phyloP scores from a whole-genome alignment of 1,140 invertebrate genomes.

The Notospermus geniculatus region DNA sequence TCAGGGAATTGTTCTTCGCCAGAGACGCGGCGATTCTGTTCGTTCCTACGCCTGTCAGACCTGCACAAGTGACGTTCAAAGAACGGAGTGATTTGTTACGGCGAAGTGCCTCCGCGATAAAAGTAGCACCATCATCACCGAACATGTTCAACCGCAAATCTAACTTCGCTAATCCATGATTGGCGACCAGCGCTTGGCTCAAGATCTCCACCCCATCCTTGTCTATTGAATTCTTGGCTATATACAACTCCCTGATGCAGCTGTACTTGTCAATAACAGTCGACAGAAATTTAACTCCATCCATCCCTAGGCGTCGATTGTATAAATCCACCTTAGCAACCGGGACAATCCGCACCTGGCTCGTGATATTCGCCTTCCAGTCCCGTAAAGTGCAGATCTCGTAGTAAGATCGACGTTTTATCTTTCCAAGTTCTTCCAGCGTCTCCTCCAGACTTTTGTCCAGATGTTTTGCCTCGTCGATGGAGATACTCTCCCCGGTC shows the following conservation, averaged over 20 bases:
- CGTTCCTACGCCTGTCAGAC: conserved; percentile 9
- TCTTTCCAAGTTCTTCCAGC: background rate
- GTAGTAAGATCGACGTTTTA: conserved; percentile 4
- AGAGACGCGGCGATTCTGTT: conserved; percentile 11
- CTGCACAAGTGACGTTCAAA: conserved; percentile 46
- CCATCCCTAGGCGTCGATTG: background rate
- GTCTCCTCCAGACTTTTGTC: background rate
- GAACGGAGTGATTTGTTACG: conserved; percentile 35
- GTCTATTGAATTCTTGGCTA: conserved; percentile 17
- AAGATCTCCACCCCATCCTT: background rate
- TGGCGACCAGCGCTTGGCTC: conserved; percentile 5
- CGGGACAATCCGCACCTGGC: background rate
- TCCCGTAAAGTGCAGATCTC: background rate
- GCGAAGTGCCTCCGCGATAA: conserved; percentile 33
- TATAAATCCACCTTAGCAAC: conserved; percentile 1
- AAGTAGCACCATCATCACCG: conserved; percentile 34
- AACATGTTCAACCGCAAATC: conserved; percentile 47
- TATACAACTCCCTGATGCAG: conserved; percentile 17
- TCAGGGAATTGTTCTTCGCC: conserved; percentile 9
- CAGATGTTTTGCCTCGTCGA: conserved; percentile 9
- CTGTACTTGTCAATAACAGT: conserved; percentile 6
- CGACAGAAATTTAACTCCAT: background rate
- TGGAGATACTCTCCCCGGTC: conserved; percentile 10
- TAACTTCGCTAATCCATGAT: conserved; percentile 21
- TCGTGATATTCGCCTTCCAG: conserved; percentile 2